Conservation (phyloP, 2,888 invertebrate genomes). For the Baccha elongata region DNA sequence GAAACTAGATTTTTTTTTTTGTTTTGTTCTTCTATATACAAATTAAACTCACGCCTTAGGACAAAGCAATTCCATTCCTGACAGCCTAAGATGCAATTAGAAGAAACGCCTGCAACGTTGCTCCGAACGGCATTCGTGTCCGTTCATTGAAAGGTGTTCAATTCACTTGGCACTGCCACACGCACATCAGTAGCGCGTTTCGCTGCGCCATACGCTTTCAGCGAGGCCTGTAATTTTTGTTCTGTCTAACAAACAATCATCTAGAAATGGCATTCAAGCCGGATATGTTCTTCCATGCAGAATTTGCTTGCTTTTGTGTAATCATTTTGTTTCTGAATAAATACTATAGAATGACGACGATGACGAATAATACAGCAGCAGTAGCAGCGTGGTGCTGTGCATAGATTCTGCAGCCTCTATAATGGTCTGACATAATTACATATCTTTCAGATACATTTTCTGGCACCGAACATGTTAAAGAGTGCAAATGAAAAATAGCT, state of each 20-base stretch:
- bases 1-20: slow-evolving; percentile 39
- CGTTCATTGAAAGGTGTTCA: slow-evolving; percentile 58
- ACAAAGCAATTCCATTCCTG: slow-evolving; percentile 69
- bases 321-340: slow-evolving; percentile 68
- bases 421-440: slow-evolving; percentile 68
- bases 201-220: slow-evolving; percentile 15
- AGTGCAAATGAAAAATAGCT: slow-evolving; percentile 37
- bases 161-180: slow-evolving; percentile 54
- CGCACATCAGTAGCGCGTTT: slow-evolving; percentile 54
- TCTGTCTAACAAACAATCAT: slow-evolving; percentile 27
- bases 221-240: slow-evolving; percentile 56
- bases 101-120: slow-evolving; percentile 62
- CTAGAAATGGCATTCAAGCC: slow-evolving; percentile 37
- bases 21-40: slow-evolving; percentile 24
- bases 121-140: slow-evolving; percentile 39
- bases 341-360: slow-evolving; percentile 46
- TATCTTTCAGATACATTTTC: slow-evolving; percentile 32
- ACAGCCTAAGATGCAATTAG: slow-evolving; percentile 69
- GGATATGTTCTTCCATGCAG: slow-evolving; percentile 5
- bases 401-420: slow-evolving; percentile 33
- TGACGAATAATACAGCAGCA: slow-evolving; percentile 53
- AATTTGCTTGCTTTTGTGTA: slow-evolving; percentile 52
- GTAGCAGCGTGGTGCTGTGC: background rate
- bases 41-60: slow-evolving; percentile 59
- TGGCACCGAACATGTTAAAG: slow-evolving; percentile 42